Evolutionary conservation across 2,113 vertebrate genomes (phyloP).

Genomic region (Microcebus lehilahytsara): DNA sequence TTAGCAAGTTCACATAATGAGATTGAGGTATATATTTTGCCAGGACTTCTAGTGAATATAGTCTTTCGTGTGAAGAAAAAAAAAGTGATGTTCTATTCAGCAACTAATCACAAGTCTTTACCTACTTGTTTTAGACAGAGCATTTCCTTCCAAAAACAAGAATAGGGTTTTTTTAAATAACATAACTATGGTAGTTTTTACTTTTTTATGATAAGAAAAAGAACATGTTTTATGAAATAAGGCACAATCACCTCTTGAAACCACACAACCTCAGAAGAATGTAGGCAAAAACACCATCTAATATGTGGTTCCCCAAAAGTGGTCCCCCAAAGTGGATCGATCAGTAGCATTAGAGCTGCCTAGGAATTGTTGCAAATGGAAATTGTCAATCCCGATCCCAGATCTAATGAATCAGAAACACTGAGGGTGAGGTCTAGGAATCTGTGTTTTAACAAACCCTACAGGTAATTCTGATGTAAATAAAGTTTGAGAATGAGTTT

Average conservation of each 20-base stretch:
- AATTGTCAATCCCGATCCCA: neutral
- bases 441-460: neutral
- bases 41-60: constrained; percentile 20
- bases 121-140: constrained; percentile 14
- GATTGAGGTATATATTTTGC: neutral
- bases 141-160: constrained; percentile 40
- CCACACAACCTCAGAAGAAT: neutral
- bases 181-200: neutral
- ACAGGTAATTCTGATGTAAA: neutral
- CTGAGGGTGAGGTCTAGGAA: neutral
- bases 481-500: neutral
- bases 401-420: neutral
- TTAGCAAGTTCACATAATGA: neutral
- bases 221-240: neutral
- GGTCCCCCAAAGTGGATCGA: neutral
- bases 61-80: constrained; percentile 25
- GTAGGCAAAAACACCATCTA: too few species aligned
- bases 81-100: neutral
- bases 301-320: neutral
- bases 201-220: neutral
- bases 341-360: accelerated
- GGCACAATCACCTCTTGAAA: neutral
- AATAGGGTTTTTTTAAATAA: neutral
- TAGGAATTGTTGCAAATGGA: neutral
- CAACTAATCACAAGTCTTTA: constrained; percentile 35